phyloP scores from a whole-genome alignment of 2,113 vertebrate genomes.

The Macrotis lagotis region DNA sequence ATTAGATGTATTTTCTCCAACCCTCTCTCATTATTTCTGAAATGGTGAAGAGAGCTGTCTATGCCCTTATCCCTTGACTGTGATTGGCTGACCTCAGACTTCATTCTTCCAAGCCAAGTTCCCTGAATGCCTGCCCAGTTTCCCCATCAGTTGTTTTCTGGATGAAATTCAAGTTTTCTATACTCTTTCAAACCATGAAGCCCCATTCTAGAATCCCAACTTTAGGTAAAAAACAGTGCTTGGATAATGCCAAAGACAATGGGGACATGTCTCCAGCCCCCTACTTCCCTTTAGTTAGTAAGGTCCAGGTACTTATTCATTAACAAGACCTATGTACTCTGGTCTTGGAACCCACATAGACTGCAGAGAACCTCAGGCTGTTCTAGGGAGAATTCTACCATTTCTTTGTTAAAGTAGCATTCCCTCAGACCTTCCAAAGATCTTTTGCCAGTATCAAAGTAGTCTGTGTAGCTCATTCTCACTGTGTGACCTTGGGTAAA shows the following conservation, averaged over 20 bases:
- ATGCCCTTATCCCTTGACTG: not conserved
- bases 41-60: not conserved
- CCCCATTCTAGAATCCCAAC: not conserved
- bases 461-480: not conserved
- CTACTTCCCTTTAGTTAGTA: not conserved
- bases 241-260: not conserved
- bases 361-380: not conserved
- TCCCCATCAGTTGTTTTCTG: not conserved
- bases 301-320: not conserved
- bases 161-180: not conserved
- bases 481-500: not conserved
- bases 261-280: not conserved
- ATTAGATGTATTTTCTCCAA: not conserved
- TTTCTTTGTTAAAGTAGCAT: not conserved
- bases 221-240: not conserved
- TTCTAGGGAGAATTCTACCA: not conserved
- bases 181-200: not conserved
- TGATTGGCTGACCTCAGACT: not conserved
- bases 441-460: not conserved
- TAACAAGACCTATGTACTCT: not conserved
- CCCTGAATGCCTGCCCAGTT: no score
- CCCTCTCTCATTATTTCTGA: not conserved
- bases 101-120: not conserved
- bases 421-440: not conserved
- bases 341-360: not conserved